Base-by-base conservation (phyloP, 92 coral and sea anemone genomes). In the Parazoanthus swiftii region DNA sequence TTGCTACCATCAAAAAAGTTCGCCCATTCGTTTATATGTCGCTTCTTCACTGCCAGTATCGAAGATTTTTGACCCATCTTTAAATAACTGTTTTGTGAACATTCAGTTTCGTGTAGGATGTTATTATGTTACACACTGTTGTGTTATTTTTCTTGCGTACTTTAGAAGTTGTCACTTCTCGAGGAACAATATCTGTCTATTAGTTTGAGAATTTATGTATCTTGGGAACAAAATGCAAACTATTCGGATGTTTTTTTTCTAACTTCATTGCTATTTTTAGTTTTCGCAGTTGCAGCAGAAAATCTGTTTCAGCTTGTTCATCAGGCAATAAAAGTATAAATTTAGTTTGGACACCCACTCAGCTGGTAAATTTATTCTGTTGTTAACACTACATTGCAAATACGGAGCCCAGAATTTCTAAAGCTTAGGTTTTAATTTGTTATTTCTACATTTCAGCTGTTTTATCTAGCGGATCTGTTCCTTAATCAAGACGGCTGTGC, bases 11-110 rank as follows among this genome's bases (percentile, higher is more conserved):
- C 35, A 7, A 25, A n/a, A 82, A 58, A 82, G 56, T 68, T 35
- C 4, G 23, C 29, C 86, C 86, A 82, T 1, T 67, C 33, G 1
- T n/a, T 13, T 42, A 8, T 25, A 43, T 82, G 77, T 65, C 37
- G 77, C 33, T 82, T 46, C 59, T 42, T 68, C 5, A 68, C 23
- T 36, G 76, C 58, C 39, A 25, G 20, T 18, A 21, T 21, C 23
- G 86, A 82, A 82, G 43, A 9, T 0, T 42, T 82, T 67, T 82
- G 86, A 8, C 86, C 77, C 86, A 82, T 82, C 20, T 37, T 82
- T 14, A 79, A 79, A 25, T 6, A 79, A 29, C 68, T 11, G 39
- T 48, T 48, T 38, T 4, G 70, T 63, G 0, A 25, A 20, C 26
- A 5, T 29, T 29, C 33, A 18, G 21, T 0, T 16, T 8, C 8